A percentile compares a stretch with the other conserved stretches of the same genome.
These are phyloP conservation scores for Musca vetustissima DNA, from an alignment of 1,140 invertebrate genomes.

Conservation along the genomic window DNA sequence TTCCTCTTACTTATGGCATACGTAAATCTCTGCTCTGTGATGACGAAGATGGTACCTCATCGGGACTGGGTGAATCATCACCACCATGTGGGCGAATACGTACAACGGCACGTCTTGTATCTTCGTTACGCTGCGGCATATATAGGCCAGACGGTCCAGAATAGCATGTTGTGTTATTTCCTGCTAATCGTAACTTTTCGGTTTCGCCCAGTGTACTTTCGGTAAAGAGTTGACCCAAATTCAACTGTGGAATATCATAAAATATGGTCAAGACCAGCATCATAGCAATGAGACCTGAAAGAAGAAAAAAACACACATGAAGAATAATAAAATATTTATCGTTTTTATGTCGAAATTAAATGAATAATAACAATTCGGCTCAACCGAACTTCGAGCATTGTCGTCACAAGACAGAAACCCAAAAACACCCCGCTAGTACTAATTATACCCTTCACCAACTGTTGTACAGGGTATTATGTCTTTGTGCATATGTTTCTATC, in stretches of 20 bases:
- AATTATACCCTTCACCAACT: no score
- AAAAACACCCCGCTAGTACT: no score
- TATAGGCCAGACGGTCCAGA: constrained; percentile 52
- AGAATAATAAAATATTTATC: background rate
- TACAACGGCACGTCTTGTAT: constrained; percentile 60
- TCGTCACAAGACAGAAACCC: no score
- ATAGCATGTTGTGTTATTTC: constrained; percentile 50
- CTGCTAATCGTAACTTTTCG: constrained; percentile 64
- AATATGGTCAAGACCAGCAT: constrained; percentile 80
- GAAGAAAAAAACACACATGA: background rate
- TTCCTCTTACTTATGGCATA: constrained; percentile 53
- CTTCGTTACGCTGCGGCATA: constrained; percentile 49
- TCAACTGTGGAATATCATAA: constrained; percentile 85
- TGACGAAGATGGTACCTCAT: constrained; percentile 63
- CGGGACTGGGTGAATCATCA: constrained; percentile 64
- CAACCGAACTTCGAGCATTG: no score
- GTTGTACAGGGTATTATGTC: no score
- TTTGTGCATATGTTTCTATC: no score
- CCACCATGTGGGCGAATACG: constrained; percentile 62
- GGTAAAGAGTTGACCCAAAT: constrained; percentile 75
- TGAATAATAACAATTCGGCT: background rate
- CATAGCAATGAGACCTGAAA: constrained; percentile 73
- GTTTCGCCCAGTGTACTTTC: constrained; percentile 62
- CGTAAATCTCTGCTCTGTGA: constrained; percentile 61
- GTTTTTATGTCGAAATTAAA: background rate